Evolutionary conservation across 1,140 invertebrate genomes (phyloP).

Genomic region (Lutraria rhynchaena): DNA sequence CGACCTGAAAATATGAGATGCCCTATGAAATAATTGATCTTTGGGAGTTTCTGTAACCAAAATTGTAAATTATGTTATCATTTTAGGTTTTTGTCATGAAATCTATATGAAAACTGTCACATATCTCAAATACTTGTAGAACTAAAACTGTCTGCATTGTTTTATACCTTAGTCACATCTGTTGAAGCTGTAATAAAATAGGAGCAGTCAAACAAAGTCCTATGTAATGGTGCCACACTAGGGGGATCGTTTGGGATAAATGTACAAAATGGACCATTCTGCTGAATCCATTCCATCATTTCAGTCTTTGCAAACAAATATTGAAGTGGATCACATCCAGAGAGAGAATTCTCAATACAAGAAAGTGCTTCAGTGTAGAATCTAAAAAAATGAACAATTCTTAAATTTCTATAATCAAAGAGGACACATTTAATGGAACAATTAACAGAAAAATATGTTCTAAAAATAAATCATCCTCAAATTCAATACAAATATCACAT

Average conservation of each 20-base stretch:
- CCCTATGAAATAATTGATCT: too few species aligned
- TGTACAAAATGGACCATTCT: not conserved
- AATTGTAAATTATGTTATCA: too few species aligned
- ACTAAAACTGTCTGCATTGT: too few species aligned
- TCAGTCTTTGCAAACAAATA: not conserved
- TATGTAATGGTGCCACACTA: not conserved
- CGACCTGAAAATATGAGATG: conserved; percentile 10
- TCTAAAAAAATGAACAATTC: not conserved
- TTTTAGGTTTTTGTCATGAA: too few species aligned
- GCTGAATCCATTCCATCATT: not conserved
- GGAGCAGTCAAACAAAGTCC: not conserved
- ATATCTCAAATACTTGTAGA: too few species aligned
- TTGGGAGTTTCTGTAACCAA: too few species aligned
- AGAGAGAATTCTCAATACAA: not conserved
- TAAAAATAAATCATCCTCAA: too few species aligned
- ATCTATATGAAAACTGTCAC: too few species aligned
- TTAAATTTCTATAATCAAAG: too few species aligned
- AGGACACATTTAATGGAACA: too few species aligned
- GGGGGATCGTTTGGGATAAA: conserved; percentile 2
- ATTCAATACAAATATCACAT: too few species aligned
- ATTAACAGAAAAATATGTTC: too few species aligned
- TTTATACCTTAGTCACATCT: conserved; percentile 28
- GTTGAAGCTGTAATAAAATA: not conserved
- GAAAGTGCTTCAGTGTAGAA: not conserved
- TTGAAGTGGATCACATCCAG: conserved; percentile 5